Evolutionary conservation across 1,140 invertebrate species (phyloP).

Genomic region (Vollenhovia emeryi): DNA sequence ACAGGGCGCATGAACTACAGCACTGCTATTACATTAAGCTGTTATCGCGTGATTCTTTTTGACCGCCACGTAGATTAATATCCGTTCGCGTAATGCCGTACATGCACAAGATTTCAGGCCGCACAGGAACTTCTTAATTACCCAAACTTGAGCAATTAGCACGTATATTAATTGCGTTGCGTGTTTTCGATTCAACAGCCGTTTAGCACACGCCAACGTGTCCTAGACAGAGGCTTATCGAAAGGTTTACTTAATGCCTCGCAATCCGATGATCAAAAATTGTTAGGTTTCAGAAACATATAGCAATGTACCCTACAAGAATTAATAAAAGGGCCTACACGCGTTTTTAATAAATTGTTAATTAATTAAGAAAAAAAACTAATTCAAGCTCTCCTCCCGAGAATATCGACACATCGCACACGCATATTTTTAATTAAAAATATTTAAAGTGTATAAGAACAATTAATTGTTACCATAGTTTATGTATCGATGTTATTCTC

Average conservation of each 20-base stretch:
- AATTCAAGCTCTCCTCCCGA: background rate
- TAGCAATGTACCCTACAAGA: background rate
- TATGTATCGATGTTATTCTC: background rate
- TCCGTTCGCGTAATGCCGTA: slow-evolving; percentile 12
- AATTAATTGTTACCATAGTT: background rate
- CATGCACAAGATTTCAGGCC: slow-evolving; percentile 10
- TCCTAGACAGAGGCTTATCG: background rate
- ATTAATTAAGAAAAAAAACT: background rate
- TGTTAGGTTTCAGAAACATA: background rate
- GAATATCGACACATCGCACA: background rate
- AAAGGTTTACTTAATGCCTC: background rate
- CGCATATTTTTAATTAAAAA: background rate
- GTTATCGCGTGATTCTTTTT: slow-evolving; percentile 7
- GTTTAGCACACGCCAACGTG: slow-evolving; percentile 9
- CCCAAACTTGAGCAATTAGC: slow-evolving; percentile 56
- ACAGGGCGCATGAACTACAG: background rate
- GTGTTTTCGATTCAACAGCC: slow-evolving; percentile 28
- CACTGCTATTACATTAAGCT: background rate
- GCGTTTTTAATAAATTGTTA: background rate
- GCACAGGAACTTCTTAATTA: slow-evolving; percentile 46
- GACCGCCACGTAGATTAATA: slow-evolving; percentile 24
- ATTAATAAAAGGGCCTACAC: background rate
- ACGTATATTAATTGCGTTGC: slow-evolving; percentile 42
- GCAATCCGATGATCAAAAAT: background rate
- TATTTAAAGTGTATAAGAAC: background rate